A percentile compares a stretch with the other conserved stretches of the same genome.
Evolutionary conservation across 2,797 vertebrate species (phyloP).

Genomic region (Acipenser ruthenus): DNA sequence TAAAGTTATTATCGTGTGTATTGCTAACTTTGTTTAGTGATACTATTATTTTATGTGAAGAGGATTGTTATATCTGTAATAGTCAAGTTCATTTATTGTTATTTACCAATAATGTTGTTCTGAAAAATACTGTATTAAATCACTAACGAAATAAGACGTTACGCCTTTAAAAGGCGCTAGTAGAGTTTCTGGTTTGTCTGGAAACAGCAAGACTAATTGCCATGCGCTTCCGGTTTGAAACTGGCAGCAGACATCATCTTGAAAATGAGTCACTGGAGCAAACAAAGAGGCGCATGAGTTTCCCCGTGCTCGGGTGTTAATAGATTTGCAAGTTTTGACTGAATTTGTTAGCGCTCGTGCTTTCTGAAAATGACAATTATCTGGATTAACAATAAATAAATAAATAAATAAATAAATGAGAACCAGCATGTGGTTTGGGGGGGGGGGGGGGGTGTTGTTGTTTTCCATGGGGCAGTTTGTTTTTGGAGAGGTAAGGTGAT

Average conservation of each 20-base stretch:
- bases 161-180: constrained; percentile 33
- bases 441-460: constrained; percentile 2
- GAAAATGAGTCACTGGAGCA: constrained; percentile 95
- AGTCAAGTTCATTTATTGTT: too few relatives aligned
- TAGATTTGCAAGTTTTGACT: background rate
- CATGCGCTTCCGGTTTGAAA: constrained; percentile 95
- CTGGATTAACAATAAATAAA: too few relatives aligned
- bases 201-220: constrained; percentile 96
- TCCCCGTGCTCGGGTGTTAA: constrained; percentile 5
- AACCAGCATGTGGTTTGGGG: too few relatives aligned
- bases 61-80: too few relatives aligned
- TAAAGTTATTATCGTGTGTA: too few relatives aligned
- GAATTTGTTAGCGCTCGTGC: background rate
- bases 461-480: constrained; percentile 31
- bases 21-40: too few relatives aligned
- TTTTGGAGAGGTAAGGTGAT: constrained; percentile 63
- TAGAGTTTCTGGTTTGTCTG: constrained; percentile 86
- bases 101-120: too few relatives aligned
- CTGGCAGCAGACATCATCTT: constrained; percentile 97
- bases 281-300: constrained; percentile 88
- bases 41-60: too few relatives aligned
- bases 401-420: too few relatives aligned
- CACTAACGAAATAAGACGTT: background rate
- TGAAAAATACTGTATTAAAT: too few relatives aligned
- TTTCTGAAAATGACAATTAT: too few relatives aligned